Evolutionary conservation across 2,113 vertebrate genomes (phyloP), one percentile per base, ranked within the genome.

Genomic region (Bettongia penicillata): DNA sequence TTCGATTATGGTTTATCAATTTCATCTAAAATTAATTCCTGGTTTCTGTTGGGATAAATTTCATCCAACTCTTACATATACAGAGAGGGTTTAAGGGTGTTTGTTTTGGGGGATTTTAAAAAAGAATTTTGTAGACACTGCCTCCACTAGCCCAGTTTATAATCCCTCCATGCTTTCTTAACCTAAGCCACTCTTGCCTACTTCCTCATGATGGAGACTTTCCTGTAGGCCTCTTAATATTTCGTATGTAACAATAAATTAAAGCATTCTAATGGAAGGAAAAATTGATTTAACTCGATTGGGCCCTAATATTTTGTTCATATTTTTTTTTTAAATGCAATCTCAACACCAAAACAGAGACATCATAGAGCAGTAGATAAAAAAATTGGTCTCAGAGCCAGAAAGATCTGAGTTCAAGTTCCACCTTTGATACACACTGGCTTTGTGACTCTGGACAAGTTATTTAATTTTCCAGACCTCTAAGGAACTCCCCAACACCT

Each of bases 281-380:
- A 93, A 51, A 90, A 4, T 53, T 37, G 61, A 8, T 10, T 91
- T 91, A 92, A 92, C 22, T 16, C 49, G 93, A 68, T 92, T 95
- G 77, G 16, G 91, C 52, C 89, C 24, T 94, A 89, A 77, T n/a
- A 84, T 19, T 31, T 93, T 84, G 93, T 95, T 61, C 26, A 84
- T 16, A n/a, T n/a, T 3, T 77, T 68, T n/a, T 77, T 22, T 43
- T 2, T 23, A 43, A 43, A 84, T 23, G 7, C 16, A 43, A 43
- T 43, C 31, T n/a, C 61, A n/a, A n/a, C 14, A 77, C 61, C 31
- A 77, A 77, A n/a, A 77, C 5, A 77, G 61, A 77, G 31, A 1
- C 31, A 77, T 19, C 31, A 19, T 43, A 2, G 37, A 43, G 6
- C 22, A 43, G 8, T 43, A 19, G 68, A 19, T 84, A 84, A 43